Evolutionary conservation across 2,888 invertebrate genomes (phyloP).

Genomic region (Syrista parreyssii): DNA sequence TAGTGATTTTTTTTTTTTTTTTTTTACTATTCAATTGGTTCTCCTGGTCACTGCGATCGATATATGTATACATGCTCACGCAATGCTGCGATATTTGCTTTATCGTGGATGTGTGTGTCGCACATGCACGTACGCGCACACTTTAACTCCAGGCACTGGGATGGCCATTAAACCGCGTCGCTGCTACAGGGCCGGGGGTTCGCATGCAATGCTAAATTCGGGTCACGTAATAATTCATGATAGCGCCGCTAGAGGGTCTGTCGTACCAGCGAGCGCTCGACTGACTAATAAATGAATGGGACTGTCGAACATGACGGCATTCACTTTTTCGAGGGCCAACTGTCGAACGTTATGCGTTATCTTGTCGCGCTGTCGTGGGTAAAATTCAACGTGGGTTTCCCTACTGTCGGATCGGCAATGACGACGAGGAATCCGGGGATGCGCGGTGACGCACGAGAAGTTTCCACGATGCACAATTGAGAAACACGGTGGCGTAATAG

Average conservation of each 20-base stretch:
- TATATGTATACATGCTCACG: background rate
- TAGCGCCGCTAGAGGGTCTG: conserved; percentile 39
- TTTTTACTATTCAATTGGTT: background rate
- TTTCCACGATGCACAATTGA: background rate
- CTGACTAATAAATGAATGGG: conserved; percentile 37
- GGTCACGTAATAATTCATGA: conserved; percentile 56
- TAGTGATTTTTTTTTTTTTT: background rate
- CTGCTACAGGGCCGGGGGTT: conserved; percentile 10
- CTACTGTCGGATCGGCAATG: background rate
- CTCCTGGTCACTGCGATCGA: background rate
- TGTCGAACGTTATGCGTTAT: background rate
- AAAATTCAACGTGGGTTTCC: background rate
- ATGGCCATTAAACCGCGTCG: conserved; percentile 33
- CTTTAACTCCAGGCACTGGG: background rate
- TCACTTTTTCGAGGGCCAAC: background rate
- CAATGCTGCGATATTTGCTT: background rate
- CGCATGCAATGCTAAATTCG: conserved; percentile 48
- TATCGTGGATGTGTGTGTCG: background rate
- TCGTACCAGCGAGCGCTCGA: conserved; percentile 15
- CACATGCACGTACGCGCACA: background rate
- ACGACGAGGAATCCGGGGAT: background rate
- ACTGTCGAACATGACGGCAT: background rate
- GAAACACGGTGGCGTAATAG: background rate
- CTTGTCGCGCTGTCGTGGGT: background rate
- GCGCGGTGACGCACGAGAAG: background rate